A percentile compares a stretch with the other conserved stretches of the same genome.
Evolutionary conservation across 92 coral and sea anemone species (phyloP).

Genomic region (Zoanthus solanderi): DNA sequence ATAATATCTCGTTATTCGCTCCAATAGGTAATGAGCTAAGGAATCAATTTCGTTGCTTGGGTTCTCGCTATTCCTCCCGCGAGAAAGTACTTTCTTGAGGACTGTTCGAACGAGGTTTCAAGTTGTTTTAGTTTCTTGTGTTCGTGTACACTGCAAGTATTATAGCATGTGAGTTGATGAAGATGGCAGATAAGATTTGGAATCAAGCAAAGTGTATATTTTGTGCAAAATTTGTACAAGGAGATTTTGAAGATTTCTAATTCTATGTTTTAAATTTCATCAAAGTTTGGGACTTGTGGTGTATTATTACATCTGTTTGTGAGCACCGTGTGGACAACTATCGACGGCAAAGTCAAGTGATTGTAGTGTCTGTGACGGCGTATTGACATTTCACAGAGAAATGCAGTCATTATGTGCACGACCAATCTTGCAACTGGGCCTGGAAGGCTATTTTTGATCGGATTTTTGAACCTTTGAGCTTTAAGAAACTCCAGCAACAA

Average conservation of each 20-base stretch:
- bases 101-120: no score
- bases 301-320: no score
- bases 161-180: not conserved
- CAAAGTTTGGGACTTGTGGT: not conserved
- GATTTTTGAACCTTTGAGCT: not conserved
- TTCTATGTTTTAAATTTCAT: not conserved
- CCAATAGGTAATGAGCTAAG: no score
- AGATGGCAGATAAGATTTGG: no score
- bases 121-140: not conserved
- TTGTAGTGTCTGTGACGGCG: not conserved
- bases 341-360: no score
- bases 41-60: no score
- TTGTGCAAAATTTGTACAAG: not conserved
- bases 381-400: not conserved
- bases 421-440: not conserved
- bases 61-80: no score
- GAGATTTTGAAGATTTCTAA: not conserved
- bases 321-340: not conserved
- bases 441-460: not conserved
- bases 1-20: no score
- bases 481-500: not conserved
- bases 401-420: not conserved
- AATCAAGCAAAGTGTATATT: no score
- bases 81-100: no score
- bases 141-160: not conserved